These are phyloP conservation scores for Oedothorax gibbosus DNA, from an alignment of 1,140 invertebrate species.

Conservation along the genomic window DNA sequence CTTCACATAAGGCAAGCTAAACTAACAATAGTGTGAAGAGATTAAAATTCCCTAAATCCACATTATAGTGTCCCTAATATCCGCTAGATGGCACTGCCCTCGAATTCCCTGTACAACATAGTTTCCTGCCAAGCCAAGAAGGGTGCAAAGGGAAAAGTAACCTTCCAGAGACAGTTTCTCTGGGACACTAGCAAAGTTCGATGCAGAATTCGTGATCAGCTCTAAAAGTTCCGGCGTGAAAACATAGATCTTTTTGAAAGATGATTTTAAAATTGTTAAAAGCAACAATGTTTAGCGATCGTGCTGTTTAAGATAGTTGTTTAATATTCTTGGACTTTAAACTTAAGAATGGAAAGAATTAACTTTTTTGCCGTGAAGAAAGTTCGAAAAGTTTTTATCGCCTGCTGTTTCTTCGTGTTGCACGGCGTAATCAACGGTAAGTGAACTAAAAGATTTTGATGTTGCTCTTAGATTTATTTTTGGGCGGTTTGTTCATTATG, in stretches of 20 bases:
- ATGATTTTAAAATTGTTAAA: too few species aligned
- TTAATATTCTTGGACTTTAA: neutral
- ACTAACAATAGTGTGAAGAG: too few species aligned
- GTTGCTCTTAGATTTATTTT: too few species aligned
- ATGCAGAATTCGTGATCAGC: too few species aligned
- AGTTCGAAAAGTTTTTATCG: neutral
- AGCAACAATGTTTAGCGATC: too few species aligned
- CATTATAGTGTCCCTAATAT: neutral
- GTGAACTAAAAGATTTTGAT: neutral
- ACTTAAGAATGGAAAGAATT: neutral
- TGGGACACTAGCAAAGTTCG: neutral
- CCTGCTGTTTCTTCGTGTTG: conserved; percentile 6
- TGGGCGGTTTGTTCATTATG: too few species aligned
- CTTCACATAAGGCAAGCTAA: too few species aligned
- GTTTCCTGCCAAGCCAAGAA: neutral
- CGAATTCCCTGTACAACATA: conserved; percentile 6
- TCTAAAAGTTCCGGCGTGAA: too few species aligned
- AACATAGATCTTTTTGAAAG: too few species aligned
- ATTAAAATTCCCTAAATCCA: too few species aligned
- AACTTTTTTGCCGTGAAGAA: neutral
- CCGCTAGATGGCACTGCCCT: conserved; percentile 9
- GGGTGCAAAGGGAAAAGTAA: conserved; percentile 13
- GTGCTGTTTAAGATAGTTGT: too few species aligned
- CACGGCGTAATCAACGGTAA: conserved; percentile 11
- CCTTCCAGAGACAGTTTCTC: conserved; percentile 18